Percentiles rank a stretch among this genome's conserved stretches.
Conservation (phyloP, 2,888 invertebrate species). For the Drosophila gaucha region DNA sequence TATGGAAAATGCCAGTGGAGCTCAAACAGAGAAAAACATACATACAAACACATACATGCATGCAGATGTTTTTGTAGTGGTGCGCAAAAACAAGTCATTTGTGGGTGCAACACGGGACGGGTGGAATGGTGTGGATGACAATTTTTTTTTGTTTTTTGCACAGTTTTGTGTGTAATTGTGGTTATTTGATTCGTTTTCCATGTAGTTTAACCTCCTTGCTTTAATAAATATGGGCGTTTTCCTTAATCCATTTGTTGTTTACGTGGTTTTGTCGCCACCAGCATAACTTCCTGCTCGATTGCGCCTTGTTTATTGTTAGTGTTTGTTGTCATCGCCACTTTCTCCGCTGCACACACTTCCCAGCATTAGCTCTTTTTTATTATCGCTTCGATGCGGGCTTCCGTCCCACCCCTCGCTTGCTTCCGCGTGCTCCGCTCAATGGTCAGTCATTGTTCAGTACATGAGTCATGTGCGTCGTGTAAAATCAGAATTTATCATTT, state of each 20-base stretch:
- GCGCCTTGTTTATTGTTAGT: slow-evolving; percentile 19
- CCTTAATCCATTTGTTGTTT: not conserved
- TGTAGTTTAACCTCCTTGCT: slow-evolving; percentile 9
- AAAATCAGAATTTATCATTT: slow-evolving; percentile 33
- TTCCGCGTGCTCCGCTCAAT: slow-evolving; percentile 20
- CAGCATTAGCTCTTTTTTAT: slow-evolving; percentile 45
- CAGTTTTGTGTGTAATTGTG: slow-evolving; percentile 16
- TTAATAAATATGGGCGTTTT: slow-evolving; percentile 54
- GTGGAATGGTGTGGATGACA: slow-evolving; percentile 16
- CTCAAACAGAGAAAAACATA: slow-evolving; percentile 55
- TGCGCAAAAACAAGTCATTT: slow-evolving; percentile 71
- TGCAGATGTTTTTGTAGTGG: slow-evolving; percentile 42
- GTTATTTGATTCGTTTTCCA: slow-evolving; percentile 23
- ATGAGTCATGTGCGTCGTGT: slow-evolving; percentile 37
- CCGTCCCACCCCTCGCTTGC: slow-evolving; percentile 12
- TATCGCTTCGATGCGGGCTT: slow-evolving; percentile 62
- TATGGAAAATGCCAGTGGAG: slow-evolving; percentile 69
- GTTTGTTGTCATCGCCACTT: slow-evolving; percentile 54
- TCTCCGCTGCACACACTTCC: slow-evolving; percentile 41
- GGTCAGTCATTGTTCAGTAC: slow-evolving; percentile 48
- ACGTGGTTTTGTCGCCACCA: slow-evolving; percentile 13
- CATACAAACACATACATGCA: slow-evolving; percentile 34
- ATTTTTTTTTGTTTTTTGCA: slow-evolving; percentile 25
- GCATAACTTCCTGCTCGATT: slow-evolving; percentile 12
- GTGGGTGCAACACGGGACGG: slow-evolving; percentile 20